phyloP scores from a whole-genome alignment of 2,797 vertebrate species.

The Sternarchorhynchus goeldii region DNA sequence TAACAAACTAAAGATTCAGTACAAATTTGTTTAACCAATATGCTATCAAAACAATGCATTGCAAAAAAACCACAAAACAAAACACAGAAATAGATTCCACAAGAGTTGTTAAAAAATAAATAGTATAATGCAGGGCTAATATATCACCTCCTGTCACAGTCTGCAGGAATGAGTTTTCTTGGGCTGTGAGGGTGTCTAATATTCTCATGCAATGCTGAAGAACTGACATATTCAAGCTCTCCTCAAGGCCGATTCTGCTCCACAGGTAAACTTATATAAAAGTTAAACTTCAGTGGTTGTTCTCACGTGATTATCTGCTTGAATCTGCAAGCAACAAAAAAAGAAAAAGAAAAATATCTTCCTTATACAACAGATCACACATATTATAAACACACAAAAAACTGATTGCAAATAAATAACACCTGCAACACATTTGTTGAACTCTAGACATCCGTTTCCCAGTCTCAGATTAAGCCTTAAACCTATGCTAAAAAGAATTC shows the following conservation, averaged over 20 bases:
- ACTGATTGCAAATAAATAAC: not conserved
- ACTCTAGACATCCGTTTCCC: too few species aligned
- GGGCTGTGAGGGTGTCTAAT: not conserved
- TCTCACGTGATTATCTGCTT: constrained; percentile 53
- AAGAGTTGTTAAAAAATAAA: constrained; percentile 31
- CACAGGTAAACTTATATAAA: constrained; percentile 15
- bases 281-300: constrained; percentile 78
- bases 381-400: not conserved
- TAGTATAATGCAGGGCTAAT: constrained; percentile 2
- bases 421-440: too few species aligned
- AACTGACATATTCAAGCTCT: not conserved
- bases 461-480: too few species aligned
- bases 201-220: not conserved
- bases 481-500: too few species aligned
- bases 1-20: not conserved
- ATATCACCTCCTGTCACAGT: not conserved
- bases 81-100: constrained; percentile 7
- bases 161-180: not conserved
- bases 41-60: constrained; percentile 8
- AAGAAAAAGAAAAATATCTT: constrained; percentile 13
- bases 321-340: constrained; percentile 56
- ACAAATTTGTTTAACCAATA: not conserved
- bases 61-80: not conserved
- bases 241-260: not conserved
- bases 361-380: constrained; percentile 1